A percentile compares a stretch with the other conserved stretches of the same genome.
Evolutionary conservation across 1,140 invertebrate species (phyloP).

Genomic region (Drosophila lini): DNA sequence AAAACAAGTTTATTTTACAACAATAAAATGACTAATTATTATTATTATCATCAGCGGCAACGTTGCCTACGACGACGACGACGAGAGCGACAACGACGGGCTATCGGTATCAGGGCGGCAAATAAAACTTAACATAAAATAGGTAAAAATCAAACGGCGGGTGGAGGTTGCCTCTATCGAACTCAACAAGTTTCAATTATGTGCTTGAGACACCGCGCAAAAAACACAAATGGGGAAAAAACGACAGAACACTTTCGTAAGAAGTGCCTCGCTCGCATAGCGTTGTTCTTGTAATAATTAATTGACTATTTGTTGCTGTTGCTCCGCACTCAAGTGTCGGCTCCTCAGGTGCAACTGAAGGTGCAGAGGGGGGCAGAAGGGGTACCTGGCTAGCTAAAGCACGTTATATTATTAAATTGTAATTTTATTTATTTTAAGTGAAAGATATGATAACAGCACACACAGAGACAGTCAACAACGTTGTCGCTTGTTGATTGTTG

Average conservation of each 20-base stretch:
- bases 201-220: conserved; percentile 60
- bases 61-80: neutral
- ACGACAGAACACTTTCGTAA: conserved; percentile 72
- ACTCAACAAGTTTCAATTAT: conserved; percentile 81
- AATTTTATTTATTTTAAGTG: conserved; percentile 83
- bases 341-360: conserved; percentile 19
- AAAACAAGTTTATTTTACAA: conserved; percentile 82
- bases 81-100: neutral
- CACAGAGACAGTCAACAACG: conserved; percentile 22
- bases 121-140: conserved; percentile 81
- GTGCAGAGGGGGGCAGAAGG: neutral
- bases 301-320: conserved; percentile 81
- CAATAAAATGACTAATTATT: conserved; percentile 82
- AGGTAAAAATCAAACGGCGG: conserved; percentile 55
- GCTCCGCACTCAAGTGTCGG: conserved; percentile 68
- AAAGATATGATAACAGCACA: conserved; percentile 75
- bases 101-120: conserved; percentile 72
- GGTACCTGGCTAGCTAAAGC: conserved; percentile 6
- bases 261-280: conserved; percentile 57
- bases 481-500: conserved; percentile 52
- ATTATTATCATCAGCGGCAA: conserved; percentile 70
- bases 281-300: conserved; percentile 76
- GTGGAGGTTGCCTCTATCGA: conserved; percentile 40
- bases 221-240: conserved; percentile 47
- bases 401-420: conserved; percentile 79